Conservation (phyloP, 2,113 vertebrate genomes). For the Felis catus region DNA sequence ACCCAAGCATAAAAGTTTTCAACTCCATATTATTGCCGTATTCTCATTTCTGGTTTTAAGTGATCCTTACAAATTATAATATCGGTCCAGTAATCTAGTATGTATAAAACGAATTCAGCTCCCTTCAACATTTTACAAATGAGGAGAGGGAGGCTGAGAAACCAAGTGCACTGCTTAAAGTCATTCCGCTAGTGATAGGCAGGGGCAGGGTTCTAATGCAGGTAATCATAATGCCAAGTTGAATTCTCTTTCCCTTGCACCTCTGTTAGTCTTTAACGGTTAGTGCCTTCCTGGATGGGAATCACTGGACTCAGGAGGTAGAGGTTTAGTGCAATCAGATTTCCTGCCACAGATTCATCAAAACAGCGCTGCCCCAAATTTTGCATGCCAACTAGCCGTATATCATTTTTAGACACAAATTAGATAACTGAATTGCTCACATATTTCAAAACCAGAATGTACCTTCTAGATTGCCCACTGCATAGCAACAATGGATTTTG, state of each 20-base stretch:
- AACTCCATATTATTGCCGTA: background rate
- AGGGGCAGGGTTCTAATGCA: background rate
- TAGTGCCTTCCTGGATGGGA: background rate
- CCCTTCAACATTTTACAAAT: background rate
- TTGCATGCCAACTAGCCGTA: background rate
- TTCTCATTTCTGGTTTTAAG: slow-evolving; percentile 33
- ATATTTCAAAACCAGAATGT: slow-evolving; percentile 31
- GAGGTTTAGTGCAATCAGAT: background rate
- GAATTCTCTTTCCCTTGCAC: background rate
- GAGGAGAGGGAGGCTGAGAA: slow-evolving; percentile 1
- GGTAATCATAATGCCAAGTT: background rate
- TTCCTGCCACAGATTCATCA: slow-evolving; percentile 29
- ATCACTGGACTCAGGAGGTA: background rate
- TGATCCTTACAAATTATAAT: background rate
- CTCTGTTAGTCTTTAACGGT: background rate
- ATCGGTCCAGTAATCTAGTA: background rate
- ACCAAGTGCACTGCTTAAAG: background rate
- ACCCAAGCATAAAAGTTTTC: background rate
- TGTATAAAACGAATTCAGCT: background rate
- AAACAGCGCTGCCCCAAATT: background rate
- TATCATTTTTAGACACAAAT: slow-evolving; percentile 26
- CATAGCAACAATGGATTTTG: background rate
- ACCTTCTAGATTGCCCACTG: slow-evolving; percentile 13
- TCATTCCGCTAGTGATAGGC: background rate
- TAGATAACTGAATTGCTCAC: slow-evolving; percentile 5